Conservation (phyloP, 2,888 invertebrate species). For the Synergus laeviventris region DNA sequence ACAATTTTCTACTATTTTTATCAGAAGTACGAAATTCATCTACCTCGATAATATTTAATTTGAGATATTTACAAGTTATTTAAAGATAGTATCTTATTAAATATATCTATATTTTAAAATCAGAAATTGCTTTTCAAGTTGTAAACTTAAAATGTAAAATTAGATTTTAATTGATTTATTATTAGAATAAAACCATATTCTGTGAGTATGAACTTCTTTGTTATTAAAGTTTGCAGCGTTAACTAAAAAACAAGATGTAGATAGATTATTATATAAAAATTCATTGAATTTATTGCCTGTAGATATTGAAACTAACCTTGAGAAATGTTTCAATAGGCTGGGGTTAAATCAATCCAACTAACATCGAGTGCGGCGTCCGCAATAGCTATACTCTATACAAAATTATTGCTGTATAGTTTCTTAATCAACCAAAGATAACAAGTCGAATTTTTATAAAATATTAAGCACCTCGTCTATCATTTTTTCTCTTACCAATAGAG, state of each 20-base stretch:
- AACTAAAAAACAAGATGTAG: too few relatives aligned
- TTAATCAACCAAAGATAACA: neutral
- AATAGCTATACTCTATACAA: constrained; percentile 5
- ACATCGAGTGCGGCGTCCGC: neutral
- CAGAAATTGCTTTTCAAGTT: too few relatives aligned
- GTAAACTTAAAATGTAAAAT: too few relatives aligned
- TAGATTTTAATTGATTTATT: too few relatives aligned
- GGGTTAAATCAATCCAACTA: neutral
- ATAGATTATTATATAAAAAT: too few relatives aligned
- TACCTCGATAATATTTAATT: neutral
- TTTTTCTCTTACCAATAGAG: constrained; percentile 8
- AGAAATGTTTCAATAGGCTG: constrained; percentile 9
- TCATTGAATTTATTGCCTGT: too few relatives aligned
- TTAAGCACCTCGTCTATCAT: neutral
- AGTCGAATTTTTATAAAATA: neutral
- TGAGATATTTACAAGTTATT: neutral
- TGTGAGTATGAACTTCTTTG: too few relatives aligned
- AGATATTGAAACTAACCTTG: neutral
- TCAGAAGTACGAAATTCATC: constrained; percentile 12
- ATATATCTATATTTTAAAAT: neutral
- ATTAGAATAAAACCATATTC: too few relatives aligned
- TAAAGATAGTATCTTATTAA: neutral
- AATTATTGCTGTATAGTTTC: neutral
- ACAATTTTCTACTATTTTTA: neutral
- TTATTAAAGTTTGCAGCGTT: too few relatives aligned